Base-by-base conservation (phyloP, 2,113 vertebrate species). In the Notiomystis cincta region DNA sequence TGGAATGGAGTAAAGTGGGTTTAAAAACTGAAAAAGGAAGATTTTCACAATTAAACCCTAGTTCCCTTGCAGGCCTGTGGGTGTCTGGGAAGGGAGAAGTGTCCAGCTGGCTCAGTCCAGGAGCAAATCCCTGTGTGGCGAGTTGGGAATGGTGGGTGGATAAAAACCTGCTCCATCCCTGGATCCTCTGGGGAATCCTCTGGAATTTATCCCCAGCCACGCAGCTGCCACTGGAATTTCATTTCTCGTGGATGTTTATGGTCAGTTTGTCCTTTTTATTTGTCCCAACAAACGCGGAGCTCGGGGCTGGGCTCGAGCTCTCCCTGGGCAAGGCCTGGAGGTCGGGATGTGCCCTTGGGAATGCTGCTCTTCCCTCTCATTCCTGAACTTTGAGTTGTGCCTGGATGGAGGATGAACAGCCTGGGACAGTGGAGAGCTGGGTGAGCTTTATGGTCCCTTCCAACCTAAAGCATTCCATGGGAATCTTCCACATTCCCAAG, bases 241-340 rank as follows among this genome's bases (percentile, higher is more conserved):
- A 2, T 38, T 76, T 48, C 5, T 9, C 7, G 0, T 11, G 72
- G 42, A 3, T 31, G 15, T 76, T 47, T 23, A 1, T 19, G 72
- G 42, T 23, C 54, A 37, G 6, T 47, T 60, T 38, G 12, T 76
- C n/a, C 44, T 31, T 60, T 76, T 25, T 5, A 3, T 48, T 66
- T 3, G 4, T 9, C n/a, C n/a, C 15, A 4, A 8, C 15, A 3
- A 37, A 11, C 56, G 8, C 1, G 5, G 56, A 48, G n/a, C 21
- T 8, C 15, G 1, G n/a, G n/a, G n/a, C n/a, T 37, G 0, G 17
- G 27, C 14, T 1, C 4, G 7, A 38, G 30, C 14, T 42, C 19
- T 42, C 10, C 7, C 31, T 8, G 50, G 37, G 42, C 23, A 9
- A n/a, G 64, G 42, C 44, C 44, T 6, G 64, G 56, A 31, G 9